Evolutionary conservation across 2,113 vertebrate genomes (phyloP), one percentile per base, ranked within the genome.

Genomic region (Dissostichus mawsoni): DNA sequence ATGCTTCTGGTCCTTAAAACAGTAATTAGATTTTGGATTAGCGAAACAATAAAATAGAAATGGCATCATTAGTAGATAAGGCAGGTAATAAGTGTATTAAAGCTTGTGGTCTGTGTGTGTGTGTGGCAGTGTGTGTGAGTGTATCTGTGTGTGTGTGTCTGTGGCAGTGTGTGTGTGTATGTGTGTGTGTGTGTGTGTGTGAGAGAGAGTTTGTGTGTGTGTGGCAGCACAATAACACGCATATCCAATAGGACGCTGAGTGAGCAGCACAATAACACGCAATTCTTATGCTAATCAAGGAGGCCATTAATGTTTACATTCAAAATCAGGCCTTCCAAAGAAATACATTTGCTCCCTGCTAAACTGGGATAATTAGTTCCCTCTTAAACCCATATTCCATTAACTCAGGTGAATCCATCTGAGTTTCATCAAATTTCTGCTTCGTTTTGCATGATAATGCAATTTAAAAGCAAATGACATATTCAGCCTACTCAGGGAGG

Each of bases 241-340:
- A 94, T 93, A 94, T 94, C 92, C 93, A 95, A 94, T 91, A 89
- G 90, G 91, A 91, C 57, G 72, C 88, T 84, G 89, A 89, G 92
- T 87, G 85, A 88, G 81, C 90, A 87, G 88, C 88, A 93, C 93
- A 95, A 94, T 95, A 94, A 93, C 86, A 75, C 79, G 57, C 85
- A 50, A 96, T 95, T 96, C 93, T 95, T 91, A 95, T 96, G 95
- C 93, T 95, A 96, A 96, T 95, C 87, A 93, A 94, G 90, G 89
- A 93, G 88, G 88, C 93, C 94, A 96, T 95, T 96, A 96, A 95
- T 94, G 94, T 95, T 95, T 96, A 96, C 93, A 95, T 95, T 95
- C 87, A 93, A 87, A 94, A 94, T 92, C 89, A 82, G 83, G 66
- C 87, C 82, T 88, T 86, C 86, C 92, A 92, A 88, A 93, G 87